Conservation (phyloP, 2,888 invertebrate genomes). For the Chrysolina americana region DNA sequence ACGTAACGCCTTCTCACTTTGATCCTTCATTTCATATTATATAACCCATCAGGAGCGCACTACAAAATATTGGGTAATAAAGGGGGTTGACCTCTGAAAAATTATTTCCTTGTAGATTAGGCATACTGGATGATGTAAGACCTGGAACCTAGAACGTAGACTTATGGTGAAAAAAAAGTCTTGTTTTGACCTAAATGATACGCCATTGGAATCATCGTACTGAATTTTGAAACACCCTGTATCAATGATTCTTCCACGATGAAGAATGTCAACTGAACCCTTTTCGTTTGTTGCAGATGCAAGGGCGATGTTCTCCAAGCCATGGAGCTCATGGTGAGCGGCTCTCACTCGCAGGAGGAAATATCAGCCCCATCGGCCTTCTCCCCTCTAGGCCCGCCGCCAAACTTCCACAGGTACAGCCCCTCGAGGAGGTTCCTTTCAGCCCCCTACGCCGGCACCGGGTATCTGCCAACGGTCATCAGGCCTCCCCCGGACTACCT, state of each 20-base stretch:
- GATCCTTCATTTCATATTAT: too few relatives aligned
- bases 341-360: slow-evolving; percentile 59
- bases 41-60: too few relatives aligned
- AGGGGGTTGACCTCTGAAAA: too few relatives aligned
- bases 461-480: slow-evolving; percentile 86
- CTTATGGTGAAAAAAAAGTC: too few relatives aligned
- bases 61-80: too few relatives aligned
- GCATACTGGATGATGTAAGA: too few relatives aligned
- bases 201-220: not conserved
- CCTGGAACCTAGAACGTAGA: too few relatives aligned
- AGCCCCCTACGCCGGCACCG: slow-evolving; percentile 87
- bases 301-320: slow-evolving; percentile 91
- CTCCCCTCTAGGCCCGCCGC: slow-evolving; percentile 79
- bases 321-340: slow-evolving; percentile 89
- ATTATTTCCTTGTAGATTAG: too few relatives aligned
- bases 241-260: too few relatives aligned
- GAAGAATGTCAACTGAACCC: not conserved
- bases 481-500: slow-evolving; percentile 69
- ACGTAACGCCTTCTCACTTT: too few relatives aligned
- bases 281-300: slow-evolving; percentile 60
- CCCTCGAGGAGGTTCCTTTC: slow-evolving; percentile 83
- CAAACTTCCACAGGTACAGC: slow-evolving; percentile 75
- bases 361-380: slow-evolving; percentile 77
- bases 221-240: not conserved
- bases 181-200: too few relatives aligned